A percentile compares a stretch with the other conserved stretches of the same genome.
phyloP scores from a whole-genome alignment of 2,113 vertebrate species.

The Monarcha castaneiventris region DNA sequence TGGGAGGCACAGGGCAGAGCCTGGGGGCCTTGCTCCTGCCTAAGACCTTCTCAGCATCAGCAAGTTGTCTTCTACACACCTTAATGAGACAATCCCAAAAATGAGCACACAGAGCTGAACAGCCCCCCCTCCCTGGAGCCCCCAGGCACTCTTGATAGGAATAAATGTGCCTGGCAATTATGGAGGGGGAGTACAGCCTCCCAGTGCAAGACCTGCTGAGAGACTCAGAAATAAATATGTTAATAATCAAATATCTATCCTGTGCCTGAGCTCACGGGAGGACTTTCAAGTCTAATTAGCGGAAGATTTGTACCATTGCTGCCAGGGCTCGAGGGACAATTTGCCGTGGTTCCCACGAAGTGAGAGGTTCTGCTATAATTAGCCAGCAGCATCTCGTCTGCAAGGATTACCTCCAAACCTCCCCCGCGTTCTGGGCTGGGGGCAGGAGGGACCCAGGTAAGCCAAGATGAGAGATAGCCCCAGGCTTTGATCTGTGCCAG shows the following conservation, averaged over 20 bases:
- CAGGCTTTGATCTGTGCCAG: background rate
- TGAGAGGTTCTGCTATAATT: background rate
- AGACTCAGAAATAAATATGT: conserved; percentile 41
- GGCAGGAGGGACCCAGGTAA: background rate
- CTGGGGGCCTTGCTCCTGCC: background rate
- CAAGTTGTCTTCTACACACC: background rate
- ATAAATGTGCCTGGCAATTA: background rate
- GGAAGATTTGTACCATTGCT: conserved; percentile 48
- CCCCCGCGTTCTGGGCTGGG: accelerated
- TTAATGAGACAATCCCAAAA: background rate
- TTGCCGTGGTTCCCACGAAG: background rate
- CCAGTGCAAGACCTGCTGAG: conserved; percentile 4
- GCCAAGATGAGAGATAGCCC: background rate
- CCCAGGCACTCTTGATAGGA: background rate
- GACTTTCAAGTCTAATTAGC: conserved; percentile 64
- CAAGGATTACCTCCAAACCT: conserved; percentile 21
- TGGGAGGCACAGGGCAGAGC: background rate
- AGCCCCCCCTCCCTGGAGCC: background rate
- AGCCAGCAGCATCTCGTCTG: background rate
- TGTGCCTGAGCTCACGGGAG: conserved; percentile 34
- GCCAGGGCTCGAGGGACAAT: conserved; percentile 14
- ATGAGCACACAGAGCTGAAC: background rate
- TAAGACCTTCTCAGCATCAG: background rate
- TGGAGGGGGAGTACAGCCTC: background rate
- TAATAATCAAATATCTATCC: conserved; percentile 53